Evolutionary conservation across 2,113 vertebrate species (phyloP).

Genomic region (Caranx ignobilis): DNA sequence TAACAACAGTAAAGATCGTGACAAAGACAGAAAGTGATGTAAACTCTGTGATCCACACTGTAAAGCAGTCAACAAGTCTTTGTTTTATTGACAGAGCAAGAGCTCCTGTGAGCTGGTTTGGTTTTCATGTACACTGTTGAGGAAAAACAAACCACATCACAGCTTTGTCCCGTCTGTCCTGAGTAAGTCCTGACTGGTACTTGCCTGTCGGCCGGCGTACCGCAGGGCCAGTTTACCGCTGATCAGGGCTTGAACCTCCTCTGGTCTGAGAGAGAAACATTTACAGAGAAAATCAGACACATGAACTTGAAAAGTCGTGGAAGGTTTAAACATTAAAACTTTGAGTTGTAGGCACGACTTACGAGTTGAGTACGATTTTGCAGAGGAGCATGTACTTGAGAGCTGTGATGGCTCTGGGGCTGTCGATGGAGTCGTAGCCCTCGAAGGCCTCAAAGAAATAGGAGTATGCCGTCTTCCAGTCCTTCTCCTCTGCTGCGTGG

Average conservation of each 20-base stretch:
- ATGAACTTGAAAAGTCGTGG: too few relatives aligned
- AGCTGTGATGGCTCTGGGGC: slow-evolving; percentile 94
- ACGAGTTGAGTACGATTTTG: slow-evolving; percentile 98
- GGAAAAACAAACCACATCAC: not conserved
- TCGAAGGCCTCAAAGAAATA: slow-evolving; percentile 99
- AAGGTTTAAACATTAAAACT: not conserved
- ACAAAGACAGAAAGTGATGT: not conserved
- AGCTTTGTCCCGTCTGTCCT: not conserved
- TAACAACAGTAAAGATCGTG: not conserved
- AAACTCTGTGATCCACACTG: not conserved
- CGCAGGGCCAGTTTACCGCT: slow-evolving; percentile 96
- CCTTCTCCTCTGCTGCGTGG: slow-evolving; percentile 98
- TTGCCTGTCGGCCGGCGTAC: slow-evolving; percentile 94
- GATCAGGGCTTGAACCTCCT: slow-evolving; percentile 96
- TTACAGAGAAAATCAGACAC: not conserved
- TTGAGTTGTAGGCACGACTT: slow-evolving; percentile 68
- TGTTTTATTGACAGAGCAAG: not conserved
- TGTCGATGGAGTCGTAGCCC: slow-evolving; percentile 97
- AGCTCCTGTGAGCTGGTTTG: not conserved
- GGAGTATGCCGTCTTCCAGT: slow-evolving; percentile 99
- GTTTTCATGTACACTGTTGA: not conserved
- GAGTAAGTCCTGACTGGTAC: not conserved
- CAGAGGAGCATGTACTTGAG: slow-evolving; percentile 99
- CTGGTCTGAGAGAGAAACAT: slow-evolving; percentile 85
- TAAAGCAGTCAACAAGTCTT: not conserved